Percentiles rank a stretch among this genome's conserved stretches.
These are phyloP conservation scores for Coilia nasus DNA, from an alignment of 2,797 vertebrate genomes.

Conservation along the genomic window DNA sequence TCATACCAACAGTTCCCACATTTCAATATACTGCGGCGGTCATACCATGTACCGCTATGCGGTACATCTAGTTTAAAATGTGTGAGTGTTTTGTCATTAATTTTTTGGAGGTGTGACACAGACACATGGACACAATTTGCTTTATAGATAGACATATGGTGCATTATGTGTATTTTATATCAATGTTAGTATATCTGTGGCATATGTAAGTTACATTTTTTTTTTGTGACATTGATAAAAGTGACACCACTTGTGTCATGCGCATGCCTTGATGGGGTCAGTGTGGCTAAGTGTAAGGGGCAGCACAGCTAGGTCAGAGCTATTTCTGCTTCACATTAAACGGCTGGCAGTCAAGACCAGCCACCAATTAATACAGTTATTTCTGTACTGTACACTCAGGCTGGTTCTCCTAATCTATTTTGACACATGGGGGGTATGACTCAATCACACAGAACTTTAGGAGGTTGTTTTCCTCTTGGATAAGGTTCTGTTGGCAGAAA, in stretches of 20 bases:
- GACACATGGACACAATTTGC: too few relatives aligned
- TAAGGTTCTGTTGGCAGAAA: background rate
- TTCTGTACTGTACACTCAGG: constrained; percentile 39
- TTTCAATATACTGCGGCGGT: too few relatives aligned
- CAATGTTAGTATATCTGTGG: too few relatives aligned
- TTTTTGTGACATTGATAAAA: background rate
- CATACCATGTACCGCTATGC: too few relatives aligned
- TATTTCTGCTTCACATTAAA: constrained; percentile 46
- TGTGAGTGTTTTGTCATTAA: too few relatives aligned
- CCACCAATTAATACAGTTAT: constrained; percentile 53
- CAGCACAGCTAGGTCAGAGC: constrained; percentile 28
- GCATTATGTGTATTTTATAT: too few relatives aligned
- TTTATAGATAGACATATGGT: too few relatives aligned
- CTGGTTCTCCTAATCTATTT: constrained; percentile 29
- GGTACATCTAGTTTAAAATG: too few relatives aligned
- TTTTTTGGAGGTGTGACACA: too few relatives aligned
- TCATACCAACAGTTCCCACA: too few relatives aligned
- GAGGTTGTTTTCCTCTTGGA: constrained; percentile 5
- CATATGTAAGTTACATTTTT: too few relatives aligned
- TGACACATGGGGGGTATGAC: background rate
- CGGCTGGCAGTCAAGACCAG: constrained; percentile 36
- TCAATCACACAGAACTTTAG: constrained; percentile 6
- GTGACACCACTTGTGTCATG: background rate
- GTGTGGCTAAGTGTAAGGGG: background rate
- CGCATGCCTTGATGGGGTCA: constrained; percentile 1